A percentile compares a stretch with the other conserved stretches of the same genome.
phyloP scores from a whole-genome alignment of 2,888 invertebrate genomes.

The Microdon myrmicae region DNA sequence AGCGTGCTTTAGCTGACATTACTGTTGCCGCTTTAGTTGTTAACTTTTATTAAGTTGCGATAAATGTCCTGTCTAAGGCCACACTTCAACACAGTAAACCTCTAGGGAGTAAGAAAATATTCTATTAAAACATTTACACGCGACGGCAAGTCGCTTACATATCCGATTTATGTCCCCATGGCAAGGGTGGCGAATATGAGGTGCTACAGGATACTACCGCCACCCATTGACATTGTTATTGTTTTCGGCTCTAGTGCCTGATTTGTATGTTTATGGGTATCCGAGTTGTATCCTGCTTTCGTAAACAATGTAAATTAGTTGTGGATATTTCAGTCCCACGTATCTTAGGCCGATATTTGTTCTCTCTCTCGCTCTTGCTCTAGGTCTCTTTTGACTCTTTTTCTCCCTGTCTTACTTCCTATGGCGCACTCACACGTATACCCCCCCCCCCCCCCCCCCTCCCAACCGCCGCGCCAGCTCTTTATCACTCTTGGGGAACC shows the following conservation, averaged over 20 bases:
- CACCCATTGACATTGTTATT: too few relatives aligned
- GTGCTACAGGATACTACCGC: too few relatives aligned
- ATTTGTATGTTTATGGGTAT: slow-evolving; percentile 9
- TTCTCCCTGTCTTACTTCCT: too few relatives aligned
- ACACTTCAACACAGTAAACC: slow-evolving; percentile 7
- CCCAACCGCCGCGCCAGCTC: too few relatives aligned
- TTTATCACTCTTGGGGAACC: too few relatives aligned
- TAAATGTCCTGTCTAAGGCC: slow-evolving; percentile 26
- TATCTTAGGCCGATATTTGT: too few relatives aligned
- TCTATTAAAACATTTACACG: slow-evolving; percentile 30
- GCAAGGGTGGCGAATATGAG: slow-evolving; percentile 20
- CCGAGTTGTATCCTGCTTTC: slow-evolving; percentile 19
- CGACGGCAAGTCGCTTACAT: slow-evolving; percentile 20
- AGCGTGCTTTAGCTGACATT: slow-evolving; percentile 5
- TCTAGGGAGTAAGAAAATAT: slow-evolving; percentile 17
- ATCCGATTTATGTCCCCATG: slow-evolving; percentile 22
- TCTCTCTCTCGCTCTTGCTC: slow-evolving; percentile 1
- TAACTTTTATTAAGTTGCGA: slow-evolving; percentile 37
- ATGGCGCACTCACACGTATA: too few relatives aligned
- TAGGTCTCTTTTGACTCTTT: too few relatives aligned
- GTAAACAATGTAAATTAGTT: slow-evolving; percentile 45
- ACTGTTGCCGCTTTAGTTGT: slow-evolving; percentile 20
- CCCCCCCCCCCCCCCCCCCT: too few relatives aligned
- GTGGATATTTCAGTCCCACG: slow-evolving; percentile 30
- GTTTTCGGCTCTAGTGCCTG: too few relatives aligned